Conservation (phyloP, 30 jellyfish, hydroid and myxozoan species). For the Aurelia aurita region DNA sequence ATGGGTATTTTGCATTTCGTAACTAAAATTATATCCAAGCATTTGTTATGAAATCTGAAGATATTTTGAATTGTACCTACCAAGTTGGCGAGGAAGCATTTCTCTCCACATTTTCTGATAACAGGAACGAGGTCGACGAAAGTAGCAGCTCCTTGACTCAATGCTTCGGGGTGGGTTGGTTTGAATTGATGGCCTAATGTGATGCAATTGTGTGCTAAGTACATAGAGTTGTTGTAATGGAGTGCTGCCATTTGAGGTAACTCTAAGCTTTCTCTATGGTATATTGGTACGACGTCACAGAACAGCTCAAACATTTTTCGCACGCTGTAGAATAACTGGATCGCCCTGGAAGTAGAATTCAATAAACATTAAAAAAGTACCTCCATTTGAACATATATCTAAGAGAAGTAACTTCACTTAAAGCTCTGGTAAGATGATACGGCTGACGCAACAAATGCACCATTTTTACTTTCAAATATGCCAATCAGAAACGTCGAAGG, state of each 20-base stretch:
- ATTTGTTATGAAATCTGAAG: neutral
- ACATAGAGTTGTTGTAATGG: conserved; percentile 94
- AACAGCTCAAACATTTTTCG: conserved; percentile 85
- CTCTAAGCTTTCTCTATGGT: conserved; percentile 87
- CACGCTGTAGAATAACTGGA: conserved; percentile 83
- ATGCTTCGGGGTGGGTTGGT: conserved; percentile 83
- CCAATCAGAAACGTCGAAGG: too few species aligned
- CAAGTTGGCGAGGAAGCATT: conserved; percentile 81
- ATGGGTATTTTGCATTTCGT: too few species aligned
- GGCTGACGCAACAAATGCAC: too few species aligned
- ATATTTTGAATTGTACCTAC: conserved; percentile 40
- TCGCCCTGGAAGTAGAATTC: conserved; percentile 62
- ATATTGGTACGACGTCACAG: conserved; percentile 89
- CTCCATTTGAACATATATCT: too few species aligned
- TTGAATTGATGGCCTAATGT: conserved; percentile 98
- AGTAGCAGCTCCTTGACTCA: conserved; percentile 77
- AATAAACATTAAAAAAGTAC: too few species aligned
- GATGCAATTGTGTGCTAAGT: conserved; percentile 93
- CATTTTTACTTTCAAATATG: too few species aligned
- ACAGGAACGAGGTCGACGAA: conserved; percentile 93
- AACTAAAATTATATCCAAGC: too few species aligned
- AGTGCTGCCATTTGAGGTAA: conserved; percentile 98
- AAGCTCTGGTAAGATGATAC: too few species aligned
- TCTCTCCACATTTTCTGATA: conserved; percentile 86
- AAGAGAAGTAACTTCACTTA: too few species aligned